Evolutionary conservation across 1,140 invertebrate genomes (phyloP).

Genomic region (Trialeurodes vaporariorum): DNA sequence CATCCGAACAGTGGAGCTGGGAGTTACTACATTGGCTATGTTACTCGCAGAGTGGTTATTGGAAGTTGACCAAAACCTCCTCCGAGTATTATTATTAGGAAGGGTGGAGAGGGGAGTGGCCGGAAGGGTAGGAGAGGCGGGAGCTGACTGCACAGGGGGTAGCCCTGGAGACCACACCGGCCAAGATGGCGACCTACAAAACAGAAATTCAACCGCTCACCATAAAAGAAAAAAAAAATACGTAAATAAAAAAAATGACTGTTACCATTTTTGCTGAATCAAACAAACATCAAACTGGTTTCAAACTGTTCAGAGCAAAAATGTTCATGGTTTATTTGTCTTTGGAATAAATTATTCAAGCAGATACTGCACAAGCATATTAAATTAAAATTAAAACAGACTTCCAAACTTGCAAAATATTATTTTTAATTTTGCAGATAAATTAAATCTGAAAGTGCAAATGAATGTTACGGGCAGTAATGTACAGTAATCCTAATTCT

Average conservation of each 20-base stretch:
- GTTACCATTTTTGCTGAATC: too few species aligned
- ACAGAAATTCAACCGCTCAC: conserved; percentile 17
- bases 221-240: neutral
- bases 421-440: too few species aligned
- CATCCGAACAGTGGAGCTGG: neutral
- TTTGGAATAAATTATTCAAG: too few species aligned
- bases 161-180: conserved; percentile 42
- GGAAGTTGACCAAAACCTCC: conserved; percentile 20
- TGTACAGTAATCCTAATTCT: too few species aligned
- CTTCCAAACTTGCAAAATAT: too few species aligned
- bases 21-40: neutral
- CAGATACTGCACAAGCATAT: too few species aligned
- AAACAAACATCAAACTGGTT: too few species aligned
- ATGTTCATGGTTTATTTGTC: too few species aligned
- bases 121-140: conserved; percentile 12
- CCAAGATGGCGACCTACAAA: conserved; percentile 44
- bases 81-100: conserved; percentile 29
- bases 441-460: too few species aligned
- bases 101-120: conserved; percentile 26
- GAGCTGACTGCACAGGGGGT: conserved; percentile 16
- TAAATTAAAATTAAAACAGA: too few species aligned
- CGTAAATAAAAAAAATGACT: neutral
- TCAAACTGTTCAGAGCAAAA: too few species aligned
- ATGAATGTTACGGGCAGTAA: too few species aligned
- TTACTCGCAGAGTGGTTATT: conserved; percentile 14